Percentiles rank a stretch among this genome's conserved stretches.
These are phyloP conservation scores for Drosophila nannoptera DNA, from an alignment of 1,140 invertebrate species.

Conservation along the genomic window DNA sequence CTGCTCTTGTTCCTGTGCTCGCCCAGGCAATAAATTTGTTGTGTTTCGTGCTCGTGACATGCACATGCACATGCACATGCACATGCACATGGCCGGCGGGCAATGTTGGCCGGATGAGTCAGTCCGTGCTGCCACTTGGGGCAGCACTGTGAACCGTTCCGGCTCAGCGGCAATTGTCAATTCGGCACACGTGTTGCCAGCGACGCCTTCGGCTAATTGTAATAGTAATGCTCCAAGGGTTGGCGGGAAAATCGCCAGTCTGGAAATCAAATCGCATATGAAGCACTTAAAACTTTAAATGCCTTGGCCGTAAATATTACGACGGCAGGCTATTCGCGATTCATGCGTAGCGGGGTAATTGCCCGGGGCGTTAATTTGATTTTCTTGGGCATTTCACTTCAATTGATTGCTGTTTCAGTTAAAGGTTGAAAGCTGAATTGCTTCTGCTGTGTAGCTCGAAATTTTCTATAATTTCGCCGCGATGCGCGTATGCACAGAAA, in stretches of 20 bases:
- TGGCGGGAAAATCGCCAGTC: slow-evolving; percentile 2
- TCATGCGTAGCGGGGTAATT: neutral
- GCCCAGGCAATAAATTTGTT: slow-evolving; percentile 35
- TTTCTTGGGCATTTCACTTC: slow-evolving; percentile 48
- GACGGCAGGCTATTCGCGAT: neutral
- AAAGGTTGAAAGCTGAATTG: slow-evolving; percentile 29
- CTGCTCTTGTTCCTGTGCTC: slow-evolving; percentile 21
- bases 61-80: slow-evolving; percentile 48
- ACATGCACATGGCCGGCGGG: slow-evolving; percentile 29
- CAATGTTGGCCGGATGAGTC: slow-evolving; percentile 28
- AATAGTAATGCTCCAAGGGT: slow-evolving; percentile 29
- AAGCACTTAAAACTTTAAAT: slow-evolving; percentile 68
- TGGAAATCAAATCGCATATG: slow-evolving; percentile 20
- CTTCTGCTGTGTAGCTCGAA: slow-evolving; percentile 26
- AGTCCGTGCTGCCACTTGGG: neutral
- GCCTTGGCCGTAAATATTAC: slow-evolving; percentile 38
- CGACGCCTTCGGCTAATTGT: slow-evolving; percentile 44
- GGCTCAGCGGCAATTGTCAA: slow-evolving; percentile 18
- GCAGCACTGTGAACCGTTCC: neutral
- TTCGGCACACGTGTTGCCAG: slow-evolving; percentile 53
- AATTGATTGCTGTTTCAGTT: slow-evolving; percentile 51
- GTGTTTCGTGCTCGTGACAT: slow-evolving; percentile 50
- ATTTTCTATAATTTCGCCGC: slow-evolving; percentile 62
- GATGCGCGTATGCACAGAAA: slow-evolving; percentile 25
- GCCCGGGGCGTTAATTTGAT: slow-evolving; percentile 52